These are phyloP conservation scores for Lucilia cuprina DNA, from an alignment of 1,140 invertebrate species.

Conservation along the genomic window DNA sequence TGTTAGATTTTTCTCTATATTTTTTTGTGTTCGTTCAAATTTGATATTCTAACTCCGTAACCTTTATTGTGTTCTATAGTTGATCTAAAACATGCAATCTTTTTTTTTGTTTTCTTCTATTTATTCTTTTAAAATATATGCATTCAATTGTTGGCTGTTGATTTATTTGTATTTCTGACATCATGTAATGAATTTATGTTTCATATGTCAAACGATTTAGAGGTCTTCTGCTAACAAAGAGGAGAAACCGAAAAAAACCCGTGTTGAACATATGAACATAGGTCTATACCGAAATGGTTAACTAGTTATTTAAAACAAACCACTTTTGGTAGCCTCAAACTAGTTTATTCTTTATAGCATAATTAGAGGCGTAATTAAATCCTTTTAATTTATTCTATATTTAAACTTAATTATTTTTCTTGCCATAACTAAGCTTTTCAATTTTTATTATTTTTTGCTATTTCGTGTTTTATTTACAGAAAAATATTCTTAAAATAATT, in stretches of 20 bases:
- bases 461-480: conserved; percentile 1
- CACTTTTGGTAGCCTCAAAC: neutral
- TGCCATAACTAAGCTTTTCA: neutral
- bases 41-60: neutral
- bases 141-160: neutral
- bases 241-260: neutral
- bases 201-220: neutral
- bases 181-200: neutral
- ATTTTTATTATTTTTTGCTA: neutral
- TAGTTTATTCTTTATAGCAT: neutral
- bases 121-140: neutral
- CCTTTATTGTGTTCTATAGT: neutral
- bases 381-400: neutral
- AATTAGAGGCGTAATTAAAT: neutral
- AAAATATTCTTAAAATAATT: neutral
- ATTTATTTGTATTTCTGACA: neutral
- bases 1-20: neutral
- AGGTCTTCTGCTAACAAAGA: neutral
- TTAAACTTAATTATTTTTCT: neutral
- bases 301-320: too few species aligned
- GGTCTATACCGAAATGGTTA: too few species aligned
- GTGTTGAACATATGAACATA: too few species aligned
- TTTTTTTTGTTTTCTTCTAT: neutral
- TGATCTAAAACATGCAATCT: conserved; percentile 6
- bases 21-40: neutral